These are phyloP conservation scores for Montipora capricornis DNA, from an alignment of 64 coral and sea anemone genomes.

Conservation along the genomic window DNA sequence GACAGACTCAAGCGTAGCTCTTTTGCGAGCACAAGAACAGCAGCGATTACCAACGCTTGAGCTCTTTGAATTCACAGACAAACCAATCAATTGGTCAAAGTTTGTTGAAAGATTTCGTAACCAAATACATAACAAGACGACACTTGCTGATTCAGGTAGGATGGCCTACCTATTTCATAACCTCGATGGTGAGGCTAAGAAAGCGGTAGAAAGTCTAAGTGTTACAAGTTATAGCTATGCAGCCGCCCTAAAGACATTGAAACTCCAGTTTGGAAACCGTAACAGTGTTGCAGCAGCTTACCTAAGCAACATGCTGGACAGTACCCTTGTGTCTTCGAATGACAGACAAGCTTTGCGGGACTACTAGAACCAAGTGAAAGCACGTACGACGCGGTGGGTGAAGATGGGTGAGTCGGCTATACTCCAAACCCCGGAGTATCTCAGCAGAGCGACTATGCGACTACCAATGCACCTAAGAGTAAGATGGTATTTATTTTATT, in stretches of 20 bases:
- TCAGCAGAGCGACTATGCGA: neutral
- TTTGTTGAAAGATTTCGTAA: constrained; percentile 14
- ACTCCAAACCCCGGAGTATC: constrained; percentile 10
- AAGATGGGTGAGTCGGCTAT: constrained; percentile 18
- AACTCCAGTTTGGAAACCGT: constrained; percentile 21
- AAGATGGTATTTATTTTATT: too few relatives aligned
- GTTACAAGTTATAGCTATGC: neutral
- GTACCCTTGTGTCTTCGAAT: neutral
- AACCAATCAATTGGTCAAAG: neutral
- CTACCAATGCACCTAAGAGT: too few relatives aligned
- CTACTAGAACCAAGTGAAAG: neutral
- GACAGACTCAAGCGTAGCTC: neutral
- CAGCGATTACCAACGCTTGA: neutral
- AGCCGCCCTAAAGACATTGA: constrained; percentile 6
- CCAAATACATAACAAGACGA: constrained; percentile 34
- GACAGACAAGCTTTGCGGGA: neutral
- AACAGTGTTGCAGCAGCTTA: constrained; percentile 14
- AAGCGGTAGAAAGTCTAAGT: constrained; percentile 24
- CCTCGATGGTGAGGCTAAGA: neutral
- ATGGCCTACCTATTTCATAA: constrained; percentile 20
- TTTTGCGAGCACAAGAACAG: neutral
- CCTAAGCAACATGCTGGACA: neutral
- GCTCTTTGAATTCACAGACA: neutral
- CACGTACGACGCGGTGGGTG: neutral
- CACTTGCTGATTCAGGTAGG: constrained; percentile 30